Base-by-base conservation (phyloP, 2,888 invertebrate species). In the Spodoptera exigua region DNA sequence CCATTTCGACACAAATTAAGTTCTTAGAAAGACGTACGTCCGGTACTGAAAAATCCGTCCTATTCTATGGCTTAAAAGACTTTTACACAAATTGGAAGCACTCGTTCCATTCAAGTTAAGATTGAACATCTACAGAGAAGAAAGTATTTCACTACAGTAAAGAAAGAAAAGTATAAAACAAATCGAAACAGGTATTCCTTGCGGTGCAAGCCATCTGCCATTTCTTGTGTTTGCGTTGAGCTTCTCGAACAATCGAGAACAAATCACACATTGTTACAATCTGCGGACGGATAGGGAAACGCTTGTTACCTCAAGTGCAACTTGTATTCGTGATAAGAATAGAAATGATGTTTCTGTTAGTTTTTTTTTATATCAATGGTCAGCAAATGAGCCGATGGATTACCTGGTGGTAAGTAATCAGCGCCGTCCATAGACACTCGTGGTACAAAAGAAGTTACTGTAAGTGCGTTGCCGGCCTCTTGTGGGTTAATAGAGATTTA, bases 251-350 rank as follows among this genome's bases (percentile, higher is more conserved):
- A 47, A 60, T 69, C 67, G 68, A 69, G 52, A 40, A 66, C 68
- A 69, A 72, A 69, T 61, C 67, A 52, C 14, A 68, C 14, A 68
- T 32, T 41, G 66, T 34, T 48, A 65, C 67, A 67, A 72, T 67
- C 73, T 55, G 43, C 45, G 40, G 72, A 36, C 37, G 51, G 68
- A 67, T 67, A 60, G 61, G 52, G 60, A 55, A 48, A 36, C 54
- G 27, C 68, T 69, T 69, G 60, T 72, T 67, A 65, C 71, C 61
- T 7, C 27, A 27, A 5, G 27, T 27, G 27, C 9, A 27, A 1
- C 9, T 27, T 60, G 68, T 41, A 55, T 47, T 44, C 46, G 40
- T 34, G 52, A 57, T 67, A 57, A 70, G 37, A 64, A 60, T 60
- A 55, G 67, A 72, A 69, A 72, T 66, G 52, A 55, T 66, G 54